These are phyloP conservation scores for Trichonephila clavipes DNA, from an alignment of 1,140 invertebrate genomes.

Conservation along the genomic window DNA sequence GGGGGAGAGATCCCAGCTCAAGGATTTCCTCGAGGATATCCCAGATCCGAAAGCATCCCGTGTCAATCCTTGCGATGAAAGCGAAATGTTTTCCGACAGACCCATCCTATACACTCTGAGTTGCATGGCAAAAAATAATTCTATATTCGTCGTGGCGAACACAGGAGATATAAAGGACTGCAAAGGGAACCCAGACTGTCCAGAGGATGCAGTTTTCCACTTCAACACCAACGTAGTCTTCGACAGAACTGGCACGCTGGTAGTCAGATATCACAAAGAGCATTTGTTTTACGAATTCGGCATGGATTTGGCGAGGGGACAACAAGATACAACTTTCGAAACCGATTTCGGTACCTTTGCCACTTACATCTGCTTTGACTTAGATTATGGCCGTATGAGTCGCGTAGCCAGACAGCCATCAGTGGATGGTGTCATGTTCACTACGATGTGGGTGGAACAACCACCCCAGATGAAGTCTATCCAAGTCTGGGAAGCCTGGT, in stretches of 20 bases:
- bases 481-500: slow-evolving; percentile 83
- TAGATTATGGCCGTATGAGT: slow-evolving; percentile 81
- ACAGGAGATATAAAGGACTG: slow-evolving; percentile 79
- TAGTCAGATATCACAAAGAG: slow-evolving; percentile 88
- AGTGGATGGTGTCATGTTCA: slow-evolving; percentile 83
- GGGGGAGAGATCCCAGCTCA: neutral
- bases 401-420: slow-evolving; percentile 81
- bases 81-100: slow-evolving; percentile 26
- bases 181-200: slow-evolving; percentile 77
- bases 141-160: slow-evolving; percentile 87
- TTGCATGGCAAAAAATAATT: slow-evolving; percentile 83
- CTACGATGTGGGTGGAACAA: slow-evolving; percentile 88
- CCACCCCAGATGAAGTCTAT: slow-evolving; percentile 85
- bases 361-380: slow-evolving; percentile 88
- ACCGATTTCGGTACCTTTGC: slow-evolving; percentile 85
- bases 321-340: slow-evolving; percentile 84
- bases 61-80: slow-evolving; percentile 61
- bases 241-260: slow-evolving; percentile 84
- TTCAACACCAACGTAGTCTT: slow-evolving; percentile 91
- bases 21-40: slow-evolving; percentile 29
- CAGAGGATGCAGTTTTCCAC: slow-evolving; percentile 81
- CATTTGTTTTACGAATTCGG: slow-evolving; percentile 85
- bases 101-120: slow-evolving; percentile 81
- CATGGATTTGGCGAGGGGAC: slow-evolving; percentile 82
- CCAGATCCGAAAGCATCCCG: slow-evolving; percentile 64